Evolutionary conservation across 1,140 invertebrate genomes (phyloP).

Genomic region (Druon quercuslanigerum): DNA sequence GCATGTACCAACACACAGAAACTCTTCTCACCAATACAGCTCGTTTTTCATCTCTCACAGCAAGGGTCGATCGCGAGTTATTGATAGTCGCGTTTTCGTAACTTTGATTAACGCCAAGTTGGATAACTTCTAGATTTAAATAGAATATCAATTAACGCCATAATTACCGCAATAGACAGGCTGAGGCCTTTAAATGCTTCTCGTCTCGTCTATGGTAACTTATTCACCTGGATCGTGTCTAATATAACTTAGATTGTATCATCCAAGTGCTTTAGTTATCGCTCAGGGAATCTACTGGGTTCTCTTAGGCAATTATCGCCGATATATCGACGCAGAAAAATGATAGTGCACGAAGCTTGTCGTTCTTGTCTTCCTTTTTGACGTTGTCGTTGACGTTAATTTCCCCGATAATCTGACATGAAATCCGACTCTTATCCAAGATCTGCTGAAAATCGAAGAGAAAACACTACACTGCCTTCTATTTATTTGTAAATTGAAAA

Average conservation of each 20-base stretch:
- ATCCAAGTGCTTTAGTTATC: slow-evolving; percentile 60
- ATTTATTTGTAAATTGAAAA: not conserved
- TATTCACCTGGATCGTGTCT: slow-evolving; percentile 57
- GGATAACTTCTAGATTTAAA: slow-evolving; percentile 50
- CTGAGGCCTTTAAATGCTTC: slow-evolving; percentile 37
- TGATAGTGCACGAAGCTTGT: slow-evolving; percentile 58
- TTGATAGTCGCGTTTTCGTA: not conserved
- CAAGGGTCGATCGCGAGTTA: slow-evolving; percentile 16
- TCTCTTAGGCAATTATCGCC: slow-evolving; percentile 66
- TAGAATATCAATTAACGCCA: slow-evolving; percentile 60
- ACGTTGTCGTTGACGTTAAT: slow-evolving; percentile 43
- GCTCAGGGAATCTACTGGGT: slow-evolving; percentile 56
- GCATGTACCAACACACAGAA: not conserved
- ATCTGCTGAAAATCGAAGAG: not conserved
- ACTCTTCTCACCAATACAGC: not conserved
- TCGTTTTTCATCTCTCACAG: slow-evolving; percentile 9
- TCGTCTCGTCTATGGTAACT: not conserved
- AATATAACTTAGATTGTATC: slow-evolving; percentile 72
- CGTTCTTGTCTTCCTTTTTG: slow-evolving; percentile 40
- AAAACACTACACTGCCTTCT: not conserved
- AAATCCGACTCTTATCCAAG: slow-evolving; percentile 44
- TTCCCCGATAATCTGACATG: slow-evolving; percentile 42
- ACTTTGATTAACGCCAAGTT: slow-evolving; percentile 9
- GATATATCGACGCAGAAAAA: slow-evolving; percentile 67
- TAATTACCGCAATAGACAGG: slow-evolving; percentile 35